These are phyloP conservation scores for Myxocyprinus asiaticus DNA, from an alignment of 2,113 vertebrate genomes.

Conservation along the genomic window DNA sequence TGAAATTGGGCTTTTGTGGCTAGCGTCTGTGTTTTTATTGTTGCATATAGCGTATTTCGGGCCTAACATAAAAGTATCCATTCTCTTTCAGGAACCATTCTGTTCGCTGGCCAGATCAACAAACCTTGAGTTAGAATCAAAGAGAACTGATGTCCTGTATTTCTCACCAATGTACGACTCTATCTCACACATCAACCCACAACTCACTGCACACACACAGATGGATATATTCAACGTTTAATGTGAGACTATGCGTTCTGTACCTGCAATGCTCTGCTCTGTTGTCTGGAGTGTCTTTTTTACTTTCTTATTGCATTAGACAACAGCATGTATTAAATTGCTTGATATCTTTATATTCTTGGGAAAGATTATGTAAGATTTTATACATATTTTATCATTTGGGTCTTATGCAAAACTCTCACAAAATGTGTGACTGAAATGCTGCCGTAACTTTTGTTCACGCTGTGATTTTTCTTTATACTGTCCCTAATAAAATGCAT, in stretches of 20 bases:
- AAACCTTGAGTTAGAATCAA: slow-evolving; percentile 76
- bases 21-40: too few relatives aligned
- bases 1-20: too few relatives aligned
- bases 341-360: neutral
- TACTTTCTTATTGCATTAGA: neutral
- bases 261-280: neutral
- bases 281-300: slow-evolving; percentile 2
- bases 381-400: neutral
- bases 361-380: neutral
- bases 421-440: neutral
- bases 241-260: neutral
- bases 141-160: neutral
- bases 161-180: too few relatives aligned
- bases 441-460: neutral
- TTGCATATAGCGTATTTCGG: too few relatives aligned
- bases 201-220: neutral
- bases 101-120: slow-evolving; percentile 95
- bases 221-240: slow-evolving; percentile 36
- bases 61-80: too few relatives aligned
- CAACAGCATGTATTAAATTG: neutral
- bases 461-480: neutral
- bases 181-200: too few relatives aligned
- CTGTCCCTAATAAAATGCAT: neutral
- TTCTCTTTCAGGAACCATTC: slow-evolving; percentile 81
- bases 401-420: neutral